phyloP scores from a whole-genome alignment of 2,888 invertebrate genomes.

The Digitonthophagus gazella region DNA sequence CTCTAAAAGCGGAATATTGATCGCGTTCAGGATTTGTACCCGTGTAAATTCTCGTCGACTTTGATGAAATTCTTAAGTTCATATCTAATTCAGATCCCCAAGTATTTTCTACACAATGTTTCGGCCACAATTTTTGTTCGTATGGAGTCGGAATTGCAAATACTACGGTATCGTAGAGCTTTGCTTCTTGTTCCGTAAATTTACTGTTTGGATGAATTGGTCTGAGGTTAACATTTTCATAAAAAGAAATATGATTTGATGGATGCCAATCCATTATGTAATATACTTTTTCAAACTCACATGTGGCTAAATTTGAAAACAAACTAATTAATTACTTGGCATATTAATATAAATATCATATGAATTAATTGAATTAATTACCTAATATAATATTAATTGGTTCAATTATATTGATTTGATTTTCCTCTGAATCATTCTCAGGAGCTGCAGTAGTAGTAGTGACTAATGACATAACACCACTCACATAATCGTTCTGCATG shows the following conservation, averaged over 20 bases:
- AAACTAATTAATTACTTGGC: too few relatives aligned
- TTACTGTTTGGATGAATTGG: not conserved
- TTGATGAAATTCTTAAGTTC: not conserved
- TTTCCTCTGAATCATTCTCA: not conserved
- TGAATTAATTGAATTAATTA: too few relatives aligned
- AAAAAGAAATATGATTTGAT: conserved; percentile 7
- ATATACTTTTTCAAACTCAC: conserved; percentile 1
- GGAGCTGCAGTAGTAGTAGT: not conserved
- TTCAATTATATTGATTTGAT: not conserved
- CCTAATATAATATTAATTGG: not conserved
- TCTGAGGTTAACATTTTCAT: not conserved
- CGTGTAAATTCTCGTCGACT: not conserved
- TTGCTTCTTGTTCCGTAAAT: not conserved
- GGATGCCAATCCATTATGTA: conserved; percentile 7
- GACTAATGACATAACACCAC: not conserved
- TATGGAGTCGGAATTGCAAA: not conserved
- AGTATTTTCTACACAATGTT: conserved; percentile 9
- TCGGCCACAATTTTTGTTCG: not conserved
- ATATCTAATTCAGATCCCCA: conserved; percentile 4
- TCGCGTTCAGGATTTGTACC: not conserved
- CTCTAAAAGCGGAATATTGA: not conserved
- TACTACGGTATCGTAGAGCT: conserved; percentile 7
- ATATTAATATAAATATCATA: too few relatives aligned
- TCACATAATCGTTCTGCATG: conserved; percentile 3
- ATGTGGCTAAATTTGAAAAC: too few relatives aligned